Evolutionary conservation across 2,797 vertebrate genomes (phyloP), one percentile per base, ranked within the genome.

Genomic region (Leptatherina wallacei): DNA sequence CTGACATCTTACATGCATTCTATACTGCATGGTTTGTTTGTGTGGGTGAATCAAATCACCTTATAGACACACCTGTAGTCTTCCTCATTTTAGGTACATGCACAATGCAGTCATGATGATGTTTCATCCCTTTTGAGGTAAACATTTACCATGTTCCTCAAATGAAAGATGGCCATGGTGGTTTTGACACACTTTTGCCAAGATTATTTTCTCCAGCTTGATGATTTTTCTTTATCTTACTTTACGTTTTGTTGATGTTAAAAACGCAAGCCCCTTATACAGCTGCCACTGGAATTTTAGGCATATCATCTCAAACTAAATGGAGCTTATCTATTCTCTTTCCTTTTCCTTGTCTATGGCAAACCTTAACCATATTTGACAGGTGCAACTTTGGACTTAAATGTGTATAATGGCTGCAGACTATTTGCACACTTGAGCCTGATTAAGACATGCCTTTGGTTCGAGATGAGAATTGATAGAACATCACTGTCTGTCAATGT

Each of bases 321-420:
- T 77, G 57, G 77, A 75, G 78, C 76, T 81, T 87, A 85, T 89
- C 83, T 80, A 49, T 82, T 73, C 65, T 67, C 66, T 74, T 61
- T 56, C 66, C 63, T 44, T 75, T 80, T 65, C 67, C 78, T 63
- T 74, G 60, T 81, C 69, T 64, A 36, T 40, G 32, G 70, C 74
- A n/a, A 85, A 83, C 49, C 68, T 87, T 93, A 88, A 92, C 89
- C 52, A 29, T 83, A 85, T 89, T 89, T 91, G 91, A 90, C 91
- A 91, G 88, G 86, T 91, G 87, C 79, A 76, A 77, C 85, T 87
- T 82, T 74, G 77, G 78, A 69, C 81, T 69, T 29, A 78, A 89
- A 89, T 90, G 87, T 88, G 88, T 88, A 88, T 78, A 83, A 74
- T 84, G 64, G 73, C 72, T 78, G 54, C 62, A 65, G 24, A 38